These are phyloP conservation scores for Andrena fulva DNA, from an alignment of 2,888 invertebrate genomes.

Conservation along the genomic window DNA sequence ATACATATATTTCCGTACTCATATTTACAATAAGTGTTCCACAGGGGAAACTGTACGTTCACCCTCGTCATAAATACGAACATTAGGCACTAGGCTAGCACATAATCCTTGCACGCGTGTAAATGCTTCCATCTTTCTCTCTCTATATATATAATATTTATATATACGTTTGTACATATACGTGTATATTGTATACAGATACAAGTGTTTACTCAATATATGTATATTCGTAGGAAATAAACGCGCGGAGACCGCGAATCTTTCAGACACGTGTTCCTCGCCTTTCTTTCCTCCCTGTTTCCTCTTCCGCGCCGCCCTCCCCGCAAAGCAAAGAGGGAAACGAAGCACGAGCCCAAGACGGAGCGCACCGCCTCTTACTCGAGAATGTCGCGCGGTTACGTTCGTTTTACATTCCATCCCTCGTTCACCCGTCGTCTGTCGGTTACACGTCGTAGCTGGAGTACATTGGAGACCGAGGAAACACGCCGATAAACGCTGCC, in stretches of 20 bases:
- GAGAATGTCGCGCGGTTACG: neutral
- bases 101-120: conserved; percentile 63
- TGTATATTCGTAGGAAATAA: conserved; percentile 43
- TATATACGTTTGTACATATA: conserved; percentile 61
- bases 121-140: conserved; percentile 43
- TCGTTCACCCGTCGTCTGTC: neutral
- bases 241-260: conserved; percentile 28
- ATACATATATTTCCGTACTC: conserved; percentile 78
- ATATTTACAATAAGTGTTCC: conserved; percentile 80
- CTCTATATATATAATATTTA: conserved; percentile 45
- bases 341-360: conserved; percentile 2
- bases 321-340: conserved; percentile 1
- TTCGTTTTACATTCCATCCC: conserved; percentile 13
- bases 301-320: neutral
- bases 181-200: conserved; percentile 55
- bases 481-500: conserved; percentile 13
- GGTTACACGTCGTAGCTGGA: neutral
- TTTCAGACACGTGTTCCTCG: neutral
- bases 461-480: neutral
- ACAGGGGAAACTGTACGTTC: conserved; percentile 69
- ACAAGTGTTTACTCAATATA: conserved; percentile 39
- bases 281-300: neutral
- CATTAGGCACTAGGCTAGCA: conserved; percentile 72
- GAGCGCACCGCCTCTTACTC: conserved; percentile 1
- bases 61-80: conserved; percentile 78